Evolutionary conservation across 2,797 vertebrate species (phyloP), one percentile per base, ranked within the genome.

Genomic region (Rhinatrema bivittatum): DNA sequence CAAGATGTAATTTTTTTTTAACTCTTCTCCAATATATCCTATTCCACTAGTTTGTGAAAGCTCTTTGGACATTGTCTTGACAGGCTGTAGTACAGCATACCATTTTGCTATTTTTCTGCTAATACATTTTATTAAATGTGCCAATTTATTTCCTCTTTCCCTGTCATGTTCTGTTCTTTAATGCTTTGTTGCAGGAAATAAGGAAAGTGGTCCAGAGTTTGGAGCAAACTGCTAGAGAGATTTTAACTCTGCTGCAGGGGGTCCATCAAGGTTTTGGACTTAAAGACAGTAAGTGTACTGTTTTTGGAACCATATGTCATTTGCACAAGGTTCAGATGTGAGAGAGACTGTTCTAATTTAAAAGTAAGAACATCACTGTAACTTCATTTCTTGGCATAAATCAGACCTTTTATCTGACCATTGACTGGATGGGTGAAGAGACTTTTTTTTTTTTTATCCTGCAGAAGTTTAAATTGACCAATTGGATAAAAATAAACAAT

Each of bases 141-240:
- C n/a, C n/a, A n/a, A n/a, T n/a, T n/a, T n/a, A n/a, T 27, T 46
- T 17, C 7, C 4, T 32, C 4, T 9, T 15, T 19, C 26, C n/a
- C 3, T n/a, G 36, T 5, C 14, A 5, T 18, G 9, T 11, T 50
- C 39, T 6, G 10, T 13, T 20, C 9, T 37, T 34, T 28, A 12
- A 5, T 25, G 14, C 33, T n/a, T n/a, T n/a, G 26, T 20, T 57
- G 10, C 29, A 98, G 95, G 95, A 98, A 42, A 98, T 98, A 50
- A 85, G 93, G 33, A 96, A 93, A 68, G 93, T 90, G 55, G 94
- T 97, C 36, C 95, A 98, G 77, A 50, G 53, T 19, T 45, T 98
- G 70, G 95, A 98, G 71, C 94, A 97, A 78, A 91, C 87, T 1
- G 93, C 94, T 14, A 88, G 95, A 50, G 95, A 98, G 74, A 91